Conservation (phyloP, 37 sponge, comb jelly and placozoan species). For the Halichondria panicea region DNA sequence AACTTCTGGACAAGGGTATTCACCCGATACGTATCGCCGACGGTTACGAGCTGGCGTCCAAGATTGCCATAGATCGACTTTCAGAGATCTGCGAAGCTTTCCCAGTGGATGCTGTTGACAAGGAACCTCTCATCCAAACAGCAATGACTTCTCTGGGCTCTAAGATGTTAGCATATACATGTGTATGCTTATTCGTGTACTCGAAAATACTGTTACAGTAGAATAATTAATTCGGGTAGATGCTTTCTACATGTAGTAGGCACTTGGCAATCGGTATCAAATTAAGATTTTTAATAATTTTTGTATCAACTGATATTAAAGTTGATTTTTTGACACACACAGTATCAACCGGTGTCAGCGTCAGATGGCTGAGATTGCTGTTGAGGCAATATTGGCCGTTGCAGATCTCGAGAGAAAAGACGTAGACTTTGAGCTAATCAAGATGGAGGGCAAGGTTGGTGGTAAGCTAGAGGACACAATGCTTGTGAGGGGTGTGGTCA, state of each 20-base stretch:
- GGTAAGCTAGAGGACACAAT: constrained; percentile 92
- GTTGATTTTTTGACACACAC: too few relatives aligned
- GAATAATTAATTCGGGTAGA: too few relatives aligned
- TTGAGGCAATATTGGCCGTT: constrained; percentile 92
- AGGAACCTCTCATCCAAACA: constrained; percentile 86
- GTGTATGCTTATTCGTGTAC: too few relatives aligned
- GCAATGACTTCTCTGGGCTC: constrained; percentile 98
- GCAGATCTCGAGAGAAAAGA: constrained; percentile 93
- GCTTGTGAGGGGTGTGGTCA: constrained; percentile 93
- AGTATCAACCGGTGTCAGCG: constrained; percentile 93
- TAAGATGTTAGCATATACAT: constrained; percentile 84
- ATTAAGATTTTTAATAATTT: too few relatives aligned
- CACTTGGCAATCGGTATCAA: too few relatives aligned
- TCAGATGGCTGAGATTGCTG: constrained; percentile 97
- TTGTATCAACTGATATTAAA: too few relatives aligned
- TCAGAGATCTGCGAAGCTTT: constrained; percentile 83
- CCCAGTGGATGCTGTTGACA: constrained; percentile 72
- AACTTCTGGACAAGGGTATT: constrained; percentile 91
- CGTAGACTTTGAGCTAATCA: constrained; percentile 98
- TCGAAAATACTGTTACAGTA: too few relatives aligned
- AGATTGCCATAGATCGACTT: constrained; percentile 75
- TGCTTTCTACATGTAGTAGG: too few relatives aligned
- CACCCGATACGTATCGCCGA: constrained; percentile 97
- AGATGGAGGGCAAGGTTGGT: constrained; percentile 94
- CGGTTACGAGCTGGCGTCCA: constrained; percentile 93